phyloP scores from a whole-genome alignment of 2,888 invertebrate genomes.

The Stenoptilia bipunctidactyla region DNA sequence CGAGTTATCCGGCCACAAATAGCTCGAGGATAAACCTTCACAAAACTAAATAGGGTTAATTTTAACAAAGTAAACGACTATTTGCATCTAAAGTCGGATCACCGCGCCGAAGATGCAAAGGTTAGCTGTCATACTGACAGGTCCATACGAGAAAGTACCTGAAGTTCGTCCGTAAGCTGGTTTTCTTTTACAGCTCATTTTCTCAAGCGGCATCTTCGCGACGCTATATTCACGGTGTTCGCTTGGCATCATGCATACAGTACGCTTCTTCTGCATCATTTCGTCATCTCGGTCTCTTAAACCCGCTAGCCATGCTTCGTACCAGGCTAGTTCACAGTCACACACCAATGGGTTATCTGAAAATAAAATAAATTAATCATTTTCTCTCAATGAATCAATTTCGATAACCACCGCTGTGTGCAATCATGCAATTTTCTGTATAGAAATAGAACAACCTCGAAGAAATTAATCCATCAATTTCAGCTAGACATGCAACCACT shows the following conservation, averaged over 20 bases:
- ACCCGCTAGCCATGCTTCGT: conserved; percentile 83
- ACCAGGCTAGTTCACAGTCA: conserved; percentile 91
- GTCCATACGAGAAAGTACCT: conserved; percentile 24
- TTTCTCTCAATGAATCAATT: not conserved
- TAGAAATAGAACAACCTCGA: too few species aligned
- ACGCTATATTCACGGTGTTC: conserved; percentile 88
- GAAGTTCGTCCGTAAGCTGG: conserved; percentile 50
- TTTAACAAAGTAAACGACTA: not conserved
- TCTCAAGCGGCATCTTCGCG: conserved; percentile 84
- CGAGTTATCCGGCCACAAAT: conserved; percentile 65
- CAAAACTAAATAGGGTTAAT: conserved; percentile 11
- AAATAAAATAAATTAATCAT: not conserved
- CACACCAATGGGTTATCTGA: conserved; percentile 90
- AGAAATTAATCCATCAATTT: too few species aligned
- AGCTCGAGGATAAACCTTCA: conserved; percentile 40
- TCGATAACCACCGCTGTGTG: too few species aligned
- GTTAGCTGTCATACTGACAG: conserved; percentile 21
- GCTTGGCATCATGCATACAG: conserved; percentile 83
- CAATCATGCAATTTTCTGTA: too few species aligned
- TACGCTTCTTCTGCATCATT: conserved; percentile 89
- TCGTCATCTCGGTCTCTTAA: conserved; percentile 87
- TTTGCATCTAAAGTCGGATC: conserved; percentile 36
- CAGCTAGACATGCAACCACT: too few species aligned
- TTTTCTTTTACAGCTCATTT: conserved; percentile 86
- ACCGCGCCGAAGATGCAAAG: conserved; percentile 32